Base-by-base conservation (phyloP, 2,113 vertebrate genomes). In the Neodon shergylaensis region DNA sequence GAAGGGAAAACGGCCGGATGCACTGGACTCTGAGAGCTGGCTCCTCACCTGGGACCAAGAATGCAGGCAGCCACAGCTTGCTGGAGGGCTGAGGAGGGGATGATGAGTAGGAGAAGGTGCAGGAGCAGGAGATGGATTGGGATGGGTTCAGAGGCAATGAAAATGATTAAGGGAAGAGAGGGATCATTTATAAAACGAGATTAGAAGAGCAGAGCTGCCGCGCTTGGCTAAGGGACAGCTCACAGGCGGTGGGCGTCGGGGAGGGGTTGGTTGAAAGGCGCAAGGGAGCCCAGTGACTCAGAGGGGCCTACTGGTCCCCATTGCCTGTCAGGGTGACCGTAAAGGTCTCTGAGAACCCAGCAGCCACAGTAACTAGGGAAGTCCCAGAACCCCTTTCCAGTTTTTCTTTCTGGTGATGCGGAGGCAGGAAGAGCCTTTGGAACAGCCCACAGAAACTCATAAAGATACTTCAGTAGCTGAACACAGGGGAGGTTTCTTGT, bases 161-260 rank as follows among this genome's bases (percentile, higher is more conserved):
- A 97, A 96, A 96, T 96, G 95, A 97, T 97, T 97, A 97, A 95
- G 91, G 89, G 94, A 93, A 97, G 86, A 97, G 74, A 94, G 89
- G 92, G 78, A 97, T 97, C 86, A 97, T 98, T 97, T 96, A 96
- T 97, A 97, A 95, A 96, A 97, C 0, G 0, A 97, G 95, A 96
- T 97, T 93, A 96, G 74, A 94, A 86, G 85, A 96, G 26, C 52
- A 95, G n/a, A 42, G 54, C 95, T 95, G 86, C 89, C 26, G 21
- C 70, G 82, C 42, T 96, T 96, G 91, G 93, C 82, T 96, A 94
- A 74, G 39, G 66, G 83, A 92, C 42, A 89, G 78, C 77, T 88
- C 0, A 0, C 17, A 54, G 92, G 85, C 1, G 0, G 86, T 58
- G 44, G 92, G 73, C 0, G 47, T 3, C 2, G 21, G 66, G 33